Evolutionary conservation across 1,140 invertebrate genomes (phyloP).

Genomic region (Drosophila varians): DNA sequence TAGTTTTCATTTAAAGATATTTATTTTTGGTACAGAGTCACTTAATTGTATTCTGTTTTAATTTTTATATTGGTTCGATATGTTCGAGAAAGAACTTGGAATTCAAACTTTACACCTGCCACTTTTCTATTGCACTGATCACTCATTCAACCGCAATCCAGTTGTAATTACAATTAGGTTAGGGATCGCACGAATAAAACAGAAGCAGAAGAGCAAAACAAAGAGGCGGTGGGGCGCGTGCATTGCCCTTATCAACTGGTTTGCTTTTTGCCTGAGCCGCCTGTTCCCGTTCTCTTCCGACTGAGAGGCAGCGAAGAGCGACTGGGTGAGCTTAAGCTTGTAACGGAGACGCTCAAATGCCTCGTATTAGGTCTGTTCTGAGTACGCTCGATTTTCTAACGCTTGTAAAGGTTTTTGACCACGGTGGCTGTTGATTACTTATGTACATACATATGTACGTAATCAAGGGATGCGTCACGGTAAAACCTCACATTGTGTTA

Average conservation of each 20-base stretch:
- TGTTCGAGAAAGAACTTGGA: no score
- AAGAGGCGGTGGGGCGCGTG: slow-evolving; percentile 38
- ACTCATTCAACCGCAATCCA: not conserved
- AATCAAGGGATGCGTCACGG: not conserved
- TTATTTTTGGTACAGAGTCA: slow-evolving; percentile 34
- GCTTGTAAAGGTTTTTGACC: not conserved
- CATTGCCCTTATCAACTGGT: slow-evolving; percentile 74
- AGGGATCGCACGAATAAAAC: not conserved
- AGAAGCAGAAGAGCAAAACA: slow-evolving; percentile 5
- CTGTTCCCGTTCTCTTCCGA: not conserved
- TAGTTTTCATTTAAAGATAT: slow-evolving; percentile 62
- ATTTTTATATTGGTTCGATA: no score
- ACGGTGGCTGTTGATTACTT: not conserved
- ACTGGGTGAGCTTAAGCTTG: not conserved
- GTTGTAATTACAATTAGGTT: slow-evolving; percentile 1
- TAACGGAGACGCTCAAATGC: not conserved
- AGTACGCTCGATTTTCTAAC: not conserved
- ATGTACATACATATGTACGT: not conserved
- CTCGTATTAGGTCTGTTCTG: not conserved
- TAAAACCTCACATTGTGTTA: no score
- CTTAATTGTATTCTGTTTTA: no score
- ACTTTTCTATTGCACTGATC: not conserved
- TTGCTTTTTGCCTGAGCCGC: slow-evolving; percentile 35
- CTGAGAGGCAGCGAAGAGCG: not conserved
- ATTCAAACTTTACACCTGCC: no score